These are phyloP conservation scores for Neoarius graeffei DNA, from an alignment of 2,113 vertebrate species.

Conservation along the genomic window DNA sequence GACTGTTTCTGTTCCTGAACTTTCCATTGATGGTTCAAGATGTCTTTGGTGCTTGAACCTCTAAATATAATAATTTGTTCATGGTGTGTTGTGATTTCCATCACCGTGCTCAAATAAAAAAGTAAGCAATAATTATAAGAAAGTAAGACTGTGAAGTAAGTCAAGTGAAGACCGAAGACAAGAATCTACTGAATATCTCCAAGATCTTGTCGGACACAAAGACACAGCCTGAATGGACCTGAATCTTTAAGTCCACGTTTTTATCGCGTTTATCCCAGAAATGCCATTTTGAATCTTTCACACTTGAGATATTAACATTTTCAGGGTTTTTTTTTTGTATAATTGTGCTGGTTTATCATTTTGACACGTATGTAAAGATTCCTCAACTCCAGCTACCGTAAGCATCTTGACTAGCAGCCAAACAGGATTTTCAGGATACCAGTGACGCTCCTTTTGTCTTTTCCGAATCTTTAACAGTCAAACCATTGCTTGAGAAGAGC, in stretches of 20 bases:
- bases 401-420: not conserved
- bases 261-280: not conserved
- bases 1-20: not conserved
- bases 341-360: not conserved
- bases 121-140: not conserved
- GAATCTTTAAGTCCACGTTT: not conserved
- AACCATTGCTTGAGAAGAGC: constrained; percentile 15
- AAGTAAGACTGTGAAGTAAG: not conserved
- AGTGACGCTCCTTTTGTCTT: constrained; percentile 20
- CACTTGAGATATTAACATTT: not conserved
- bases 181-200: not conserved
- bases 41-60: not conserved
- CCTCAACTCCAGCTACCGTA: not conserved
- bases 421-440: constrained; percentile 69
- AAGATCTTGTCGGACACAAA: not conserved
- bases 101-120: not conserved
- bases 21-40: not conserved
- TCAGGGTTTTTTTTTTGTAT: not conserved
- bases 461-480: not conserved
- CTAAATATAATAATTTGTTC: not conserved
- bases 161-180: not conserved
- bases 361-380: not conserved
- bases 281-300: not conserved
- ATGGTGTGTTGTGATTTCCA: not conserved
- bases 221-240: not conserved